These are phyloP conservation scores for Bilobella aurantiaca DNA, from an alignment of 1,140 invertebrate genomes.

Conservation along the genomic window DNA sequence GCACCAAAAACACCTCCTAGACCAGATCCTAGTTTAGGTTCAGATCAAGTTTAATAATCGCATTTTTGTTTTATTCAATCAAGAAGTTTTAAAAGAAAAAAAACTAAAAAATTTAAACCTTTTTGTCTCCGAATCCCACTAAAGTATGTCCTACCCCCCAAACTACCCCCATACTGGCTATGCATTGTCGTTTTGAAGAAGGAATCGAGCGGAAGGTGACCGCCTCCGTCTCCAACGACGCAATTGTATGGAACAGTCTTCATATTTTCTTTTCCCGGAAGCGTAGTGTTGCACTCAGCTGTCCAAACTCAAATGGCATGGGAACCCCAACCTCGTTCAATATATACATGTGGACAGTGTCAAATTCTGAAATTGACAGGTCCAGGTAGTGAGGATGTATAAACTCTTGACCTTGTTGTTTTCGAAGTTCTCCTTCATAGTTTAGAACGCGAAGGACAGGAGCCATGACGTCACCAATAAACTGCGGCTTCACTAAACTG, in stretches of 20 bases:
- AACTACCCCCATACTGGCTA: no score
- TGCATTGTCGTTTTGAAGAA: not conserved
- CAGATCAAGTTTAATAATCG: not conserved
- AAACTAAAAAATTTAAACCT: no score
- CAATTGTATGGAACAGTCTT: not conserved
- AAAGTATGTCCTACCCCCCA: not conserved
- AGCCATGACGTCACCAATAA: conserved; percentile 37
- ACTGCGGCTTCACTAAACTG: conserved; percentile 37
- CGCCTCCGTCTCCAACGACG: no score
- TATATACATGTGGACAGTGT: conserved; percentile 18
- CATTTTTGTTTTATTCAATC: not conserved
- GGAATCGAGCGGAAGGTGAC: not conserved
- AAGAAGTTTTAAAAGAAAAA: not conserved
- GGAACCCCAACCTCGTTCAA: conserved; percentile 9
- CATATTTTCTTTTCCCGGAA: conserved; percentile 9
- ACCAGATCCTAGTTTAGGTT: not conserved
- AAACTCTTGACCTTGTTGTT: conserved; percentile 7
- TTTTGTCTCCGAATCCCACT: not conserved
- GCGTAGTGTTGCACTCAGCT: conserved; percentile 14
- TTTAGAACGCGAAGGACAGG: conserved; percentile 29
- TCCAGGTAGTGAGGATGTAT: conserved; percentile 11
- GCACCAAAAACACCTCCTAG: conserved; percentile 11
- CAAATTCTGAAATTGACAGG: conserved; percentile 4
- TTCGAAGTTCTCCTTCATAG: not conserved
- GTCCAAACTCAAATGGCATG: conserved; percentile 13